Conservation (phyloP, 2,113 vertebrate genomes). For the Rhipidura dahli region DNA sequence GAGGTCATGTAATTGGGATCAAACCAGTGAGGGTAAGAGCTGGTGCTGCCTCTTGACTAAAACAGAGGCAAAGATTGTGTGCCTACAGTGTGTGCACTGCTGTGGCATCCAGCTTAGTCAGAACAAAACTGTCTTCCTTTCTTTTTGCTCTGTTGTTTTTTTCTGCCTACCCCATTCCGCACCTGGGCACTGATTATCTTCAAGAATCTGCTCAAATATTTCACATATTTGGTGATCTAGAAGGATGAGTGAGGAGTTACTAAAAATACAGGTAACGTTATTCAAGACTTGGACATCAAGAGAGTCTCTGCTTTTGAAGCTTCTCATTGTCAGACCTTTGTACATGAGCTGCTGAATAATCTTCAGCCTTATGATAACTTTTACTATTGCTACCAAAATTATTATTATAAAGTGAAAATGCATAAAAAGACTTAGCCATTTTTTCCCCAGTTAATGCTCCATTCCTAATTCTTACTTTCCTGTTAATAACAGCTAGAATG, state of each 20-base stretch:
- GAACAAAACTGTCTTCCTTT: not conserved
- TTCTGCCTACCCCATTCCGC: not conserved
- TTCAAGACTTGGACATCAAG: not conserved
- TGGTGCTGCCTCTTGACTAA: not conserved
- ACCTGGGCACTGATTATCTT: not conserved
- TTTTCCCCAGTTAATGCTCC: not conserved
- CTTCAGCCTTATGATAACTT: not conserved
- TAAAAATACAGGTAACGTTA: not conserved
- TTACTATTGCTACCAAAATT: not conserved
- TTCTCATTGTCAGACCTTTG: not conserved
- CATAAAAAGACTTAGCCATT: not conserved
- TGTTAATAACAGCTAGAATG: not conserved
- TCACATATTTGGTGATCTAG: not conserved
- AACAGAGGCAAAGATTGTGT: not conserved
- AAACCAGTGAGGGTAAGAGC: not conserved
- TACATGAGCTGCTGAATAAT: not conserved
- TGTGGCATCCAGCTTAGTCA: not conserved
- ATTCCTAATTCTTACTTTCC: not conserved
- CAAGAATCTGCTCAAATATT: not conserved
- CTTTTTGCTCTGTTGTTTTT: not conserved
- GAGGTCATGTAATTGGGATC: slow-evolving; percentile 26
- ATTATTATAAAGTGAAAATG: not conserved
- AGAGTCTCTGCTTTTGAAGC: not conserved
- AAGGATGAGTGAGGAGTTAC: not conserved
- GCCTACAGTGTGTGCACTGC: not conserved